Evolutionary conservation across 2,797 vertebrate species (phyloP), one percentile per base, ranked within the genome.

Genomic region (Poeciliopsis paucimaculata): DNA sequence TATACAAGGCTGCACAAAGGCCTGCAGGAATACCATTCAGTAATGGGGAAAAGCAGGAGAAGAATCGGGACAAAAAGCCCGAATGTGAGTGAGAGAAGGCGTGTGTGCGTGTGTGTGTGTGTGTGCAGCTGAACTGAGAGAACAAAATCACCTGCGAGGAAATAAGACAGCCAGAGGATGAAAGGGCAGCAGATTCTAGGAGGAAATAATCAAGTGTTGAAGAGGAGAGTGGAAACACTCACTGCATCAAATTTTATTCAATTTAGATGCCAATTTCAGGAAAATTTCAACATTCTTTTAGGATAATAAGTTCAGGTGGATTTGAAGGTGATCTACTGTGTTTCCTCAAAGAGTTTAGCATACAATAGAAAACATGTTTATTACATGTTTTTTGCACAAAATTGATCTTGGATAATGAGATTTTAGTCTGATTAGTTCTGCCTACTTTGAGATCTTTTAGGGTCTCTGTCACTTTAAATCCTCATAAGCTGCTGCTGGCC

Each of bases 1-100:
- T 89, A 92, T 94, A 94, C 93, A 94, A 87, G 81, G 82, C 89
- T 87, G 64, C 78, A 94, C 93, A 94, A 94, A 93, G 85, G 91
- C 75, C 92, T 93, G 79, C 73, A 62, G 88, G 92, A 93, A 91
- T 85, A 91, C 91, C 84, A 93, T 92, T 93, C 93, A 94, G 87
- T 87, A 89, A 91, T 88, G 88, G 87, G 88, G 62, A 85, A 86
- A 89, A 91, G 93, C 83, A 88, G 57, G 82, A 84, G 87, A 84
- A 82, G 87, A 87, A 84, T 80, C 79, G 53, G 87, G 86, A 93
- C 90, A 93, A 90, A 92, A 91, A 88, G 85, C 78, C 62, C 75
- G 5, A n/a, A 45, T 73, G 68, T 64, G 76, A 75, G 74, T 72
- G 73, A 64, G 78, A 66, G 76, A 62, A 76, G 72, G 51, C 66